A percentile compares a stretch with the other conserved stretches of the same genome.
Conservation (phyloP, 2,797 vertebrate species). For the Bradypodion pumilum region DNA sequence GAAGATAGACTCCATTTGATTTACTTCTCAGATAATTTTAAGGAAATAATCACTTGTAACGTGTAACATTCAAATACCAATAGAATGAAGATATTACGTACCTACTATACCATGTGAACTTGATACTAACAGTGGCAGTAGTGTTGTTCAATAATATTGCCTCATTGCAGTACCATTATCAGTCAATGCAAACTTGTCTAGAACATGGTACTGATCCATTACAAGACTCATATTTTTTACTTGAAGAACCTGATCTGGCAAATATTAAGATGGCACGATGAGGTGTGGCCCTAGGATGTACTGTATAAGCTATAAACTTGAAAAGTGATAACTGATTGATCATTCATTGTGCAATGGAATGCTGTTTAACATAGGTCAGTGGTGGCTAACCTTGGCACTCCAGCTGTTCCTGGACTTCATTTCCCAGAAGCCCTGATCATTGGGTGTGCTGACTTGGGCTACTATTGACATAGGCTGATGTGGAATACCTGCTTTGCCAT, state of each 20-base stretch:
- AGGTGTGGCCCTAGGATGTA: background rate
- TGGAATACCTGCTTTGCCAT: background rate
- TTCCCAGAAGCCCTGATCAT: too few relatives aligned
- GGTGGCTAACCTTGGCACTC: too few relatives aligned
- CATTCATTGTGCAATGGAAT: background rate
- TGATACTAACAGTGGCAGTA: background rate
- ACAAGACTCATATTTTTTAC: background rate
- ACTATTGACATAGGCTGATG: background rate
- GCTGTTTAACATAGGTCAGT: background rate
- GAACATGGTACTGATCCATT: background rate
- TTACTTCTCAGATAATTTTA: background rate
- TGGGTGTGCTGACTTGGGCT: too few relatives aligned
- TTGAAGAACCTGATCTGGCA: constrained; percentile 5
- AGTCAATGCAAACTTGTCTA: background rate
- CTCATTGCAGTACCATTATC: background rate
- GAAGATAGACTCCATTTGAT: background rate
- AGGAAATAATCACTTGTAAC: background rate
- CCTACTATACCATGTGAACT: background rate
- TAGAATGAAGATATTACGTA: background rate
- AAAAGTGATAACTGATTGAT: constrained; percentile 8
- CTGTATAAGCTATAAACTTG: background rate
- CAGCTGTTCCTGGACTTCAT: too few relatives aligned
- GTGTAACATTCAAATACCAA: background rate
- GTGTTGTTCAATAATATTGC: background rate
- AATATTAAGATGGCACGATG: constrained; percentile 6